Evolutionary conservation across 2,113 vertebrate genomes (phyloP).

Genomic region (Leucopsar rothschildi): DNA sequence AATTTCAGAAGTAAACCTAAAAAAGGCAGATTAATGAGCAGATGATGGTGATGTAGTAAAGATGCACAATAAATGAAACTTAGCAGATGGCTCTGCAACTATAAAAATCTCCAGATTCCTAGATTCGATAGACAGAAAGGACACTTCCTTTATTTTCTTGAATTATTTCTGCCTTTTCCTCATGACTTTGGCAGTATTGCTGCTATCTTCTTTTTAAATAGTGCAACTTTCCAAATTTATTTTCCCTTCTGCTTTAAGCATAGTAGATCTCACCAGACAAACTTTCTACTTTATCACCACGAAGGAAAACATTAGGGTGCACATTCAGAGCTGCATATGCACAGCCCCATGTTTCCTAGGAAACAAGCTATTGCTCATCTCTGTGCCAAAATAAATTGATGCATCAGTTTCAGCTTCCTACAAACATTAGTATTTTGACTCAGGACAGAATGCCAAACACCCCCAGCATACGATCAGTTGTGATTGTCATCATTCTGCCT

Average conservation of each 20-base stretch:
- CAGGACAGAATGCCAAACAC: background rate
- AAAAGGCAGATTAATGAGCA: slow-evolving; percentile 54
- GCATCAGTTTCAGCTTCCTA: background rate
- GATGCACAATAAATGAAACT: slow-evolving; percentile 40
- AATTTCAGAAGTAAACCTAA: slow-evolving; percentile 34
- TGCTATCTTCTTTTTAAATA: background rate
- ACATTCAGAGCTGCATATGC: slow-evolving; percentile 44
- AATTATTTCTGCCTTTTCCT: slow-evolving; percentile 41
- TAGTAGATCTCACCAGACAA: slow-evolving; percentile 44
- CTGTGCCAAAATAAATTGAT: slow-evolving; percentile 49
- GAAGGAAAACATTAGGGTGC: slow-evolving; percentile 41
- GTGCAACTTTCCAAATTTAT: slow-evolving; percentile 23
- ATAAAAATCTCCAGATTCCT: slow-evolving; percentile 44
- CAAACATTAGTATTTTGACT: slow-evolving; percentile 25
- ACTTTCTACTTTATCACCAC: slow-evolving; percentile 20
- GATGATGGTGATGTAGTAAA: slow-evolving; percentile 44
- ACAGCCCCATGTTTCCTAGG: slow-evolving; percentile 66
- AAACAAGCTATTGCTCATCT: slow-evolving; percentile 64
- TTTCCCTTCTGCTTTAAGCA: slow-evolving; percentile 48
- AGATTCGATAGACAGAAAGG: background rate
- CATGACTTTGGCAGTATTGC: background rate
- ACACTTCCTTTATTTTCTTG: slow-evolving; percentile 25
- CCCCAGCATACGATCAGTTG: background rate
- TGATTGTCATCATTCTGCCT: background rate
- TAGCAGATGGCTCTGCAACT: slow-evolving; percentile 53